Percentiles rank a stretch among this genome's conserved stretches.
phyloP scores from a whole-genome alignment of 2,113 vertebrate species.

The Ariopsis seemanni region DNA sequence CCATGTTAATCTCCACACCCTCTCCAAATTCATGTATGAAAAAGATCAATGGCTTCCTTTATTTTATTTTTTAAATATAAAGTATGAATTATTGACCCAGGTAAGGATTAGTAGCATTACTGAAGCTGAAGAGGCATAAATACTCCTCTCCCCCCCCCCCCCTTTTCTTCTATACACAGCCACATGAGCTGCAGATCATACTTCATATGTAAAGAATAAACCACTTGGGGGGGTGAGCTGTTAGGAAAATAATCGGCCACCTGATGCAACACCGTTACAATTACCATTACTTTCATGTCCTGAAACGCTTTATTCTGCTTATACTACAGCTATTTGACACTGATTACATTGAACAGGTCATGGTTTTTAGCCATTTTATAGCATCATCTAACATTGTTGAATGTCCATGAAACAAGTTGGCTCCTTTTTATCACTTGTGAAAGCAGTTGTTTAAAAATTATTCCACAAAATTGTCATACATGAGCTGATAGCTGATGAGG shows the following conservation, averaged over 20 bases:
- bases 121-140: neutral
- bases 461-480: too few relatives aligned
- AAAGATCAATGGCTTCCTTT: slow-evolving; percentile 24
- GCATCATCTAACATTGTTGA: neutral
- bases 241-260: neutral
- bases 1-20: slow-evolving; percentile 14
- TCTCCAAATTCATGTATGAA: slow-evolving; percentile 17
- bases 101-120: neutral
- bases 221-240: neutral
- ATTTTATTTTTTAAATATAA: neutral
- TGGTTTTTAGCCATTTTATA: neutral
- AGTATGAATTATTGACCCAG: neutral
- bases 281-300: neutral
- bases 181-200: neutral
- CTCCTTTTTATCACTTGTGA: neutral
- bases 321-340: neutral
- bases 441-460: neutral
- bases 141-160: too few relatives aligned
- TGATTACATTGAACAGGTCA: neutral
- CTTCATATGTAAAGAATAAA: neutral
- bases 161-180: too few relatives aligned
- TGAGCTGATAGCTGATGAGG: too few relatives aligned
- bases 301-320: neutral
- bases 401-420: neutral
- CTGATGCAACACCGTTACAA: neutral